Base-by-base conservation (phyloP, 1,140 invertebrate species). In the Pemphigus obesinymphae region DNA sequence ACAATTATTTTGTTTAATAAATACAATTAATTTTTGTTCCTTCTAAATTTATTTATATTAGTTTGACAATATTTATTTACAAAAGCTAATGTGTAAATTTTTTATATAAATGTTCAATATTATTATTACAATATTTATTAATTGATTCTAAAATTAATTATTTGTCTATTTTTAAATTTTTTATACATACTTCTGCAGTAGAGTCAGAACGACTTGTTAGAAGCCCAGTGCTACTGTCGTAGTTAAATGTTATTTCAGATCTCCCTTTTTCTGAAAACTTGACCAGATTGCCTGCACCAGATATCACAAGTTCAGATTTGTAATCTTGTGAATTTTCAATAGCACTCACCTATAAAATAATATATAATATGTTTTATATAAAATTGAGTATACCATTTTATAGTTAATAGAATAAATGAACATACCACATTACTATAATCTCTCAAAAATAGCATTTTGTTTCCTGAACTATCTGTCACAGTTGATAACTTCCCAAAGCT, bases 261-360 rank as follows among this genome's bases (percentile, higher is more conserved):
- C 91, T 89, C 29, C 93, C 93, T 85, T 93, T 93, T 85, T 94
- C 93, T 15, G 92, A 91, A 83, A 96, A 89, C 86, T 93, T 94
- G 29, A 93, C 93, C 82, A 96, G 89, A 84, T 94, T 94, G 17
- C 94, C 94, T 83, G 96, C 92, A 61, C 93, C 94, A 75, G 93
- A 95, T 85, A 96, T 95, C 87, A 95, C 94, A 37, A 97, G 87
- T 84, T 94, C 93, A 10, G 94, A 94, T 88, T 97, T 96, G 85
- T 95, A 94, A 86, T 96, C 95, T 87, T 96, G 94, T 15, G 94
- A 95, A 85, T 96, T 96, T 88, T 97, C 94, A 85, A 98, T 97
- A 7, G 95, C 96, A 85, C 94, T 96, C 0, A 90, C 90, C 85
- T 86, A 58, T 8, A 85, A 83, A 26, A 82, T 0, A n/a, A 31